Percentiles rank a stretch among this genome's conserved stretches.
Evolutionary conservation across 2,113 vertebrate species (phyloP).

Genomic region (Mesoclemmys tuberculata): DNA sequence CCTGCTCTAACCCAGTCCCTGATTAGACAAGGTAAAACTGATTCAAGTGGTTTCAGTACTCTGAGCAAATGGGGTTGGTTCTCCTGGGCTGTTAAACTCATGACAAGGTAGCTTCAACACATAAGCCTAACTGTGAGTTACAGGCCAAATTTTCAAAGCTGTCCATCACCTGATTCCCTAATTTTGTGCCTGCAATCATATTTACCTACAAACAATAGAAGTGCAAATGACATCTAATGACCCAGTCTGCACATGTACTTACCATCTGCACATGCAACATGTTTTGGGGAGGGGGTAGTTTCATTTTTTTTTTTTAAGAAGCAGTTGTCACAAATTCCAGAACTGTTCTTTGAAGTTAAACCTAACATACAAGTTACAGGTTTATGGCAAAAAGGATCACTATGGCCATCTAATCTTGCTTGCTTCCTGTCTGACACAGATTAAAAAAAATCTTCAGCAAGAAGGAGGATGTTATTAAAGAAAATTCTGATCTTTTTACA

Average conservation of each 20-base stretch:
- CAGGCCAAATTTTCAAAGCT: not conserved
- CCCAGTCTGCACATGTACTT: not conserved
- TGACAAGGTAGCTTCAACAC: not conserved
- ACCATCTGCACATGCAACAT: not conserved
- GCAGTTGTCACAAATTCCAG: not conserved
- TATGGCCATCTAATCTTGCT: not conserved
- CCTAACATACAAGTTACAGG: not conserved
- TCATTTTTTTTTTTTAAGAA: not conserved
- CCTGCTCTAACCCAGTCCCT: not conserved
- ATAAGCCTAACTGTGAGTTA: not conserved
- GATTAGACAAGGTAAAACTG: not conserved
- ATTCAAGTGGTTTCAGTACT: not conserved
- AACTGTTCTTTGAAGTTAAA: not conserved
- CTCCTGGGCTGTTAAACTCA: not conserved
- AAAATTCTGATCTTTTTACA: rapidly evolving
- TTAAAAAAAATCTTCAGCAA: not conserved
- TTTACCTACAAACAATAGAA: not conserved
- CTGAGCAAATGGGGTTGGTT: not conserved
- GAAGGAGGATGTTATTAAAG: not conserved
- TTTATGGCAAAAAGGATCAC: not conserved
- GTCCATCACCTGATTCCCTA: not conserved
- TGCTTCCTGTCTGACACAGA: not conserved
- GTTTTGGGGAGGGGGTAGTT: no score
- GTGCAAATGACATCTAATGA: not conserved
- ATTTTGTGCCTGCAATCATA: not conserved